Evolutionary conservation across 2,888 invertebrate genomes (phyloP).

Genomic region (Leucozona laternaria): DNA sequence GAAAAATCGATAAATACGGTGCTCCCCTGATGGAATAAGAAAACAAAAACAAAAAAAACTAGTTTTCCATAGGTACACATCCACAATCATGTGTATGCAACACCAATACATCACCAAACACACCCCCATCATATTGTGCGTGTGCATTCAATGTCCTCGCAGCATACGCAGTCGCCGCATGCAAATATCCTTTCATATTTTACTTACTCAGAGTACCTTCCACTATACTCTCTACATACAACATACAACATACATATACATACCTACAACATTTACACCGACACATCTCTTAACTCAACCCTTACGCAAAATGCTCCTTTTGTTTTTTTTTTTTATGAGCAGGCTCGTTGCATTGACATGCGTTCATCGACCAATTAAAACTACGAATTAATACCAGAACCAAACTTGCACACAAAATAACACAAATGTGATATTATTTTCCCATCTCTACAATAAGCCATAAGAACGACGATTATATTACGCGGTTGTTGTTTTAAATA

Average conservation of each 20-base stretch:
- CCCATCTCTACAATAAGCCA: slow-evolving; percentile 23
- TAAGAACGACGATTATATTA: slow-evolving; percentile 45
- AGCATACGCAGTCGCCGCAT: slow-evolving; percentile 74
- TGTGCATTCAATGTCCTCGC: slow-evolving; percentile 66
- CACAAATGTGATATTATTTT: slow-evolving; percentile 29
- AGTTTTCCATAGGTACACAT: slow-evolving; percentile 60
- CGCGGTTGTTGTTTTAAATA: slow-evolving; percentile 23
- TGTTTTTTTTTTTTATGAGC: slow-evolving; percentile 56
- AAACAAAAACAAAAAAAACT: slow-evolving; percentile 47
- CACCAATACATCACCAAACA: slow-evolving; percentile 54
- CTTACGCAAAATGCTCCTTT: slow-evolving; percentile 62
- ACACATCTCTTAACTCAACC: slow-evolving; percentile 40
- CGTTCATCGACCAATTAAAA: slow-evolving; percentile 65
- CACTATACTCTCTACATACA: background rate
- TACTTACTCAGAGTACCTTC: slow-evolving; percentile 39
- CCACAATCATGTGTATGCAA: slow-evolving; percentile 48
- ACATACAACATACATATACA: slow-evolving; percentile 4
- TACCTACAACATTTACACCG: background rate
- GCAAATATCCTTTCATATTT: slow-evolving; percentile 60
- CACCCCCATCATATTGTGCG: slow-evolving; percentile 69
- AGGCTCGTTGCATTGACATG: slow-evolving; percentile 73
- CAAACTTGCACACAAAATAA: slow-evolving; percentile 44
- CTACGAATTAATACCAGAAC: slow-evolving; percentile 27
- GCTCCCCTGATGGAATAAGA: slow-evolving; percentile 59
- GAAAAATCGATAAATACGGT: slow-evolving; percentile 69